A percentile compares a stretch with the other conserved stretches of the same genome.
Conservation (phyloP, 2,888 invertebrate species). For the Apeira syringaria region DNA sequence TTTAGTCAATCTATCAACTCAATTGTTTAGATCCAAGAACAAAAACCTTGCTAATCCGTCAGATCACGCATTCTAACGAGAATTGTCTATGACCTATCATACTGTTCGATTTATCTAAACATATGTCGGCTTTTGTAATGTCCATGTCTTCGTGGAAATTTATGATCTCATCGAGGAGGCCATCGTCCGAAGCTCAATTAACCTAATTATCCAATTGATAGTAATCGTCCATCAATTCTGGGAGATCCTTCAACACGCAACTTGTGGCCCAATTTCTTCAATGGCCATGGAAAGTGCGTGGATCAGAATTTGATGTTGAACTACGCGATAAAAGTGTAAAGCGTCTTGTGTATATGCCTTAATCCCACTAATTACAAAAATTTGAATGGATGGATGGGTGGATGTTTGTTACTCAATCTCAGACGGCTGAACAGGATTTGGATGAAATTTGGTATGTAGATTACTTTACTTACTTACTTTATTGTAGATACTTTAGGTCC, state of each 20-base stretch:
- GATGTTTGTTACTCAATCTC: no score
- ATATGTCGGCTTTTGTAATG: no score
- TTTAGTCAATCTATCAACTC: constrained; percentile 1
- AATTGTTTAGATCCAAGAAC: not conserved
- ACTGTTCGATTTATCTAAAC: no score
- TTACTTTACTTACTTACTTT: no score
- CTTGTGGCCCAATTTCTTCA: constrained; percentile 36
- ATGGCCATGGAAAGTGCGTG: constrained; percentile 37
- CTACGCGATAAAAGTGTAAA: no score
- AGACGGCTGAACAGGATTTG: no score
- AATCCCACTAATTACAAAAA: no score
- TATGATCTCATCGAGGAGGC: constrained; percentile 20
- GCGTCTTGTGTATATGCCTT: no score
- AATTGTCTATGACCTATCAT: no score
- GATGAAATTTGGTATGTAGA: no score
- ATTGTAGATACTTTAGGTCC: no score
- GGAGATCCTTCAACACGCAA: constrained; percentile 42
- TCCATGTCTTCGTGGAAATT: constrained; percentile 6
- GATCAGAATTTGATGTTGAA: constrained; percentile 6
- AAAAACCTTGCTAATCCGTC: not conserved
- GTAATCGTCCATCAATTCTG: constrained; percentile 55
- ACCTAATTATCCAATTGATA: constrained; percentile 59
- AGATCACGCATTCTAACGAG: not conserved
- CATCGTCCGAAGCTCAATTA: constrained; percentile 29
- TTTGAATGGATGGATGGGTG: no score